Evolutionary conservation across 2,888 invertebrate genomes (phyloP), one percentile per base, ranked within the genome.

Genomic region (Diplolepis rosae): DNA sequence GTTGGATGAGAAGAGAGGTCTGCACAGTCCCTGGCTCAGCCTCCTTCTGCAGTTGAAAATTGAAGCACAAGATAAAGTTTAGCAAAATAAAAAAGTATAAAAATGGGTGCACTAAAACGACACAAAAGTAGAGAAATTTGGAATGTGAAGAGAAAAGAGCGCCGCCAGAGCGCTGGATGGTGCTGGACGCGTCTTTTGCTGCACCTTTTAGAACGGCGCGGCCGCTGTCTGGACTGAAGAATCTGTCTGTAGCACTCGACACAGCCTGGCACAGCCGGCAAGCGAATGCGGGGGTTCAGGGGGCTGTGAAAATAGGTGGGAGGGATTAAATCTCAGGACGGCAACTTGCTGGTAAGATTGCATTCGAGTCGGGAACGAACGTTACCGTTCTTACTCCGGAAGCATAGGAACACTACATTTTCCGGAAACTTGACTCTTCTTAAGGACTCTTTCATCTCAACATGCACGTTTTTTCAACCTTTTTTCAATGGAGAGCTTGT

Each of bases 261-360:
- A 74, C 77, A 76, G 78, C 77, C 77, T 72, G 74, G 74, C 79
- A 74, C 77, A 76, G 78, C 77, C 77, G 73, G 74, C 74, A 50
- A 71, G 54, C 72, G 74, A 75, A 74, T 74, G 74, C 68, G 73
- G 72, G 69, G 77, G 71, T 52, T 70, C 73, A 75, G 72, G 74
- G 70, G 66, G 68, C 56, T 69, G 70, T 72, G 75, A n/a, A n/a
- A 70, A 73, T 69, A 69, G 51, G 79, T 79, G 75, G 79, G 79
- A 79, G 79, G 79, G 79, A 80, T 80, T 79, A 79, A 79, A 79
- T 68, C 77, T 79, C 72, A 75, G 73, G 74, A 75, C 74, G 71
- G 75, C 72, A 66, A 73, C 66, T 45, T 66, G 66, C 70, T 72
- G 72, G 68, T 51, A 69, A 73, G 70, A 56, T 54, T 42, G 67